phyloP scores from a whole-genome alignment of 2,797 vertebrate species.

The Crenuchus spilurus region DNA sequence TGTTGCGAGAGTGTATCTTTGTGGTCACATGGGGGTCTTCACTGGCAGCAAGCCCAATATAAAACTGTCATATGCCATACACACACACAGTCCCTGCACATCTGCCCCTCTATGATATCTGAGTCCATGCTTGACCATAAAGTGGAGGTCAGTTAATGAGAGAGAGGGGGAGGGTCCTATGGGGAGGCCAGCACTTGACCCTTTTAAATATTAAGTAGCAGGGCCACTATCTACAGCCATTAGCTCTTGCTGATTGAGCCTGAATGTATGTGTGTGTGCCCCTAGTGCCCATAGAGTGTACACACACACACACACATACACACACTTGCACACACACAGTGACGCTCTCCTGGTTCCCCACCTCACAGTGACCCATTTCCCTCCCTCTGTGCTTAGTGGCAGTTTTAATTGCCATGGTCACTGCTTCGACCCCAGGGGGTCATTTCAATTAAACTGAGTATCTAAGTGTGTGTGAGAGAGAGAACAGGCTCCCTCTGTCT shows the following conservation, averaged over 20 bases:
- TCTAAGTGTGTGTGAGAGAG: slow-evolving; percentile 32
- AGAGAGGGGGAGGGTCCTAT: slow-evolving; percentile 43
- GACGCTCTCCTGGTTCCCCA: slow-evolving; percentile 30
- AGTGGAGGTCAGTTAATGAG: slow-evolving; percentile 29
- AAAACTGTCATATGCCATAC: not conserved
- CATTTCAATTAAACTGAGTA: slow-evolving; percentile 65
- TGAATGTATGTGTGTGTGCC: slow-evolving; percentile 11
- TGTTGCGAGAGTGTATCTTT: slow-evolving; percentile 15
- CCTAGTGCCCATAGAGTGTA: not conserved
- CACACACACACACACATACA: slow-evolving; percentile 1
- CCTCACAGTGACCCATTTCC: slow-evolving; percentile 31
- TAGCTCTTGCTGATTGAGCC: slow-evolving; percentile 50
- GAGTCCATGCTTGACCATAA: slow-evolving; percentile 29
- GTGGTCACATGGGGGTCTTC: slow-evolving; percentile 5
- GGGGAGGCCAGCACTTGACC: slow-evolving; percentile 64
- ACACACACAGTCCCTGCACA: slow-evolving; percentile 15
- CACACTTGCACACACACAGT: slow-evolving; percentile 32
- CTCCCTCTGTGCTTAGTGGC: slow-evolving; percentile 49
- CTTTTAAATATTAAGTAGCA: slow-evolving; percentile 73
- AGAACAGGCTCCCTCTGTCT: slow-evolving; percentile 33
- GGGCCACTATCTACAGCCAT: slow-evolving; percentile 58
- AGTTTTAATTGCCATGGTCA: slow-evolving; percentile 65
- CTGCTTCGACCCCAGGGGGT: slow-evolving; percentile 55
- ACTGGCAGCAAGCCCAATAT: not conserved
- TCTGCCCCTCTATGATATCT: slow-evolving; percentile 18